Percentiles rank a stretch among this genome's conserved stretches.
Evolutionary conservation across 2,888 invertebrate genomes (phyloP).

Genomic region (Mesorhabditis belari): DNA sequence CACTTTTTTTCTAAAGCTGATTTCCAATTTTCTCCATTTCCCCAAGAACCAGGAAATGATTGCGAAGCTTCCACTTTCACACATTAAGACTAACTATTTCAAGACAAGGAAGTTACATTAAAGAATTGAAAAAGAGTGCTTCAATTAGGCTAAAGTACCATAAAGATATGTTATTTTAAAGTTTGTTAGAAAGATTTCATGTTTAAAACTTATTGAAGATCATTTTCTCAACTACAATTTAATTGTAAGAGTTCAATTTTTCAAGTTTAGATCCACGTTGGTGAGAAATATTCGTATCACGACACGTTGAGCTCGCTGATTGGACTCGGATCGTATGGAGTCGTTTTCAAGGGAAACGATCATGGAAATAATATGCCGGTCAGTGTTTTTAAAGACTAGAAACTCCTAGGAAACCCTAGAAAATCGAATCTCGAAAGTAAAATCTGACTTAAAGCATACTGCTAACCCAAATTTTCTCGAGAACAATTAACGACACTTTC

Average conservation of each 20-base stretch:
- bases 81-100: no score
- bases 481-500: no score
- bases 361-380: constrained; percentile 5
- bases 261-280: constrained; percentile 5
- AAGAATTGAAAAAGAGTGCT: not conserved
- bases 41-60: no score
- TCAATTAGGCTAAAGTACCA: not conserved
- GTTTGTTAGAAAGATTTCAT: not conserved
- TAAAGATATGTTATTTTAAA: not conserved
- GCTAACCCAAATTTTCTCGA: no score
- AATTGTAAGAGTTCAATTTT: not conserved
- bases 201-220: not conserved
- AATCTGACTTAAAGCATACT: no score
- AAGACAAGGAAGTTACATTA: no score
- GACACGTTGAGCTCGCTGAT: constrained; percentile 37
- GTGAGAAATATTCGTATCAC: constrained; percentile 28
- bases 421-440: no score
- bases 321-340: constrained; percentile 47
- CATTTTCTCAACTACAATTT: not conserved
- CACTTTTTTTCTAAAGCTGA: no score
- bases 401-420: no score
- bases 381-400: no score
- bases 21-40: no score
- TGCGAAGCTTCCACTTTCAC: no score
- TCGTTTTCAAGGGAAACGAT: constrained; percentile 37